Evolutionary conservation across 2,113 vertebrate species (phyloP).

Genomic region (Cyrtonyx montezumae): DNA sequence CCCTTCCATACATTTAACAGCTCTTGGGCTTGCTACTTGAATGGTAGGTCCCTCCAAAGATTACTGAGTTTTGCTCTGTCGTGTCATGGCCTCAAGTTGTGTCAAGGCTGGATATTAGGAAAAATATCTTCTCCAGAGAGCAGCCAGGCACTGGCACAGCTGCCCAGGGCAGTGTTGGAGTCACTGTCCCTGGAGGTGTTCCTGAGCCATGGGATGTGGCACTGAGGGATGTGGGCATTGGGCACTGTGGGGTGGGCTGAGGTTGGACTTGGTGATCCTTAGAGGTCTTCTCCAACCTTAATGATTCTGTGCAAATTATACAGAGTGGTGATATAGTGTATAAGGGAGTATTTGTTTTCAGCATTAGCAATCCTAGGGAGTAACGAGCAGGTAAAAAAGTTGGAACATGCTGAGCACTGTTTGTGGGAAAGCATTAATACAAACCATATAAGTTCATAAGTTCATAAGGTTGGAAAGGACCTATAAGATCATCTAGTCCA

Average conservation of each 20-base stretch:
- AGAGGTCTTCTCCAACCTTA: not conserved
- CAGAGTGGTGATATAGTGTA: not conserved
- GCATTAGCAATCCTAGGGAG: not conserved
- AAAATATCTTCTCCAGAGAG: too few relatives aligned
- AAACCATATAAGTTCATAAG: too few relatives aligned
- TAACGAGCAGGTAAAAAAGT: not conserved
- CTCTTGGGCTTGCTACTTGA: rapidly evolving
- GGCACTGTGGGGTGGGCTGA: not conserved
- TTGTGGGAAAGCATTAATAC: not conserved
- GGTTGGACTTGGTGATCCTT: not conserved
- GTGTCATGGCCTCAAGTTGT: too few relatives aligned
- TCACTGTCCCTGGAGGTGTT: not conserved
- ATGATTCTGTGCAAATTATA: not conserved
- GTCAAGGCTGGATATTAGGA: not conserved
- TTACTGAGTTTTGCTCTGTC: not conserved
- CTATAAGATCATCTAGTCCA: too few relatives aligned
- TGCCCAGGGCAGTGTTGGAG: not conserved
- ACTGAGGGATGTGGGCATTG: not conserved
- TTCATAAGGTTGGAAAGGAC: too few relatives aligned
- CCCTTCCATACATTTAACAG: not conserved
- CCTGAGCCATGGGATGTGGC: not conserved
- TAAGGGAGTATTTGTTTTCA: not conserved
- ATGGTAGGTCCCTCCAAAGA: not conserved
- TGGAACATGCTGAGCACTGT: not conserved
- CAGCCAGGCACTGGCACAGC: not conserved